Evolutionary conservation across 2,888 invertebrate species (phyloP), one percentile per base, ranked within the genome.

Genomic region (Taenaris catops): DNA sequence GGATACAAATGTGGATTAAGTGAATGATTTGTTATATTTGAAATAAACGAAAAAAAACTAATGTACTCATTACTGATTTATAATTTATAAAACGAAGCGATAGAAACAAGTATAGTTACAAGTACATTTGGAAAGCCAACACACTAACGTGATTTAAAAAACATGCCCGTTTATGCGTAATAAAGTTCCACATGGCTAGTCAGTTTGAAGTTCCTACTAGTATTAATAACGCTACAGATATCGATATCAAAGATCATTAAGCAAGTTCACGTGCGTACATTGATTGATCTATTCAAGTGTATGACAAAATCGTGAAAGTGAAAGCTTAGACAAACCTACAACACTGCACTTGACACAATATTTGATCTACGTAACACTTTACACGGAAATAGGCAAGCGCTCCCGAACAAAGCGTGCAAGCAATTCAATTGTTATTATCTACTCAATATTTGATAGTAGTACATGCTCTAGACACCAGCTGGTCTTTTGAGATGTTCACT

Each of bases 261-360:
- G 24, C 34, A 34, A 39, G 28, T 33, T 39, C 43, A 36, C 25
- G 25, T 31, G 25, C 35, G 23, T 28, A 38, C 25, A 33, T 24
- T 43, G 38, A 42, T 46, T 35, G 34, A 46, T 41, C 31, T 38
- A 44, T 55, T 59, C 53, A 51, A 60, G 49, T 54, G 62, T 61
- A 58, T 60, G 57, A 63, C 58, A 58, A 63, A 69, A 63, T 56
- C 56, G 59, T 60, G 58, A 59, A 69, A 71, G 78, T 72, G 78
- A 78, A 76, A 78, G 78, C 68, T 58, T 31, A 49, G 53, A 59
- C 58, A 56, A 57, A 65, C 54, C 59, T 62, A 61, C 43, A 60
- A 67, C 63, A 49, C 50, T 63, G 55, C 60, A 55, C 54, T 59
- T 68, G 65, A 58, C 55, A 57, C 58, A 64, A 63, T 61, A 61